Percentiles rank a stretch among this genome's conserved stretches.
Evolutionary conservation across 1,140 invertebrate species (phyloP).

Genomic region (Habropoda laboriosa): DNA sequence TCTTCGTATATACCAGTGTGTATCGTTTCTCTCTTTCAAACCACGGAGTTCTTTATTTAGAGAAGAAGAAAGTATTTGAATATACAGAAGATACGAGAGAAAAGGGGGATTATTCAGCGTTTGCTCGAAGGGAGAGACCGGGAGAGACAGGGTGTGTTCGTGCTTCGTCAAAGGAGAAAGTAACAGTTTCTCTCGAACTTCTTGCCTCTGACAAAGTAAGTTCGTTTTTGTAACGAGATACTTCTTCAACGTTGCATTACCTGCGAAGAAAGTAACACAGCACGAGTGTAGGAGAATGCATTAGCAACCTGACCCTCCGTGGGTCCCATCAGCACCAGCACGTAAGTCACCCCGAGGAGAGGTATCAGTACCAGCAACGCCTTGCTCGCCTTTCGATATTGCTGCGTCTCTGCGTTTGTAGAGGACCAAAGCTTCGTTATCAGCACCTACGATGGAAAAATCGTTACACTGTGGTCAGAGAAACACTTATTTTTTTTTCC

Average conservation of each 20-base stretch:
- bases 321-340: slow-evolving; percentile 90
- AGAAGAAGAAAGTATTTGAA: no score
- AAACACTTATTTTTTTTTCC: no score
- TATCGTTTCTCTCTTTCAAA: no score
- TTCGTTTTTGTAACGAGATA: slow-evolving; percentile 25
- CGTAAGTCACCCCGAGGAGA: slow-evolving; percentile 93
- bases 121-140: background rate
- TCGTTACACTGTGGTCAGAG: background rate
- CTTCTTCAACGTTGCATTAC: slow-evolving; percentile 77
- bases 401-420: slow-evolving; percentile 92
- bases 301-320: slow-evolving; percentile 84
- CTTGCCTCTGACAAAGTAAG: no score
- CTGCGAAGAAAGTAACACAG: slow-evolving; percentile 92
- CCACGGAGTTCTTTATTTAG: no score
- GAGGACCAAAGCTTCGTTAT: slow-evolving; percentile 95
- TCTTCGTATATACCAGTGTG: no score
- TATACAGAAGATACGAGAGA: background rate
- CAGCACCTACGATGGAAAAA: slow-evolving; percentile 85
- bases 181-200: background rate
- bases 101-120: background rate
- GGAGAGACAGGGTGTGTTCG: background rate
- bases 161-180: background rate
- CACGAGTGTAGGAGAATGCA: slow-evolving; percentile 86
- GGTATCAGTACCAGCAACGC: slow-evolving; percentile 94
- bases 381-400: slow-evolving; percentile 94